Evolutionary conservation across 2,888 invertebrate genomes (phyloP), one percentile per base, ranked within the genome.

Genomic region (Ditula angustiorana): DNA sequence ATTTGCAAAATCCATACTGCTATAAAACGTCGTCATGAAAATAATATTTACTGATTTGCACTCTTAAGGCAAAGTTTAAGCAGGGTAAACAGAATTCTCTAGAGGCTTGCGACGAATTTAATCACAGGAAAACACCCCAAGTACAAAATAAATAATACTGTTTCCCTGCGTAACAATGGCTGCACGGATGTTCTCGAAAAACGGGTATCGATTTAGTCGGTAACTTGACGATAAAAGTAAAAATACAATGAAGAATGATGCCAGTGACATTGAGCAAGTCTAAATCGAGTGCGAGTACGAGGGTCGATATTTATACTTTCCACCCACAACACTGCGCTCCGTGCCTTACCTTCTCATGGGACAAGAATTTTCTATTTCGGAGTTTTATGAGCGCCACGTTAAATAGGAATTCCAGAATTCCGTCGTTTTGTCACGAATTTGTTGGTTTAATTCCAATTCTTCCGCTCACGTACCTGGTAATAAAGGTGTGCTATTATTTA

Each of bases 261-360:
- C 69, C 76, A 74, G 78, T 90, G 90, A 89, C 90, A 91, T 90
- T 91, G 91, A 86, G 85, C 74, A 76, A 67, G 72, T 83, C 84
- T 83, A 83, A 86, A 85, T 85, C 73, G 73, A 76, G 78, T 78
- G 69, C 71, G 70, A 67, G 61, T 61, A 50, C 74, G 82, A 86
- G 85, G 86, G 85, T 83, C 81, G 84, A 80, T 90, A 90, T 90
- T 88, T 89, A 88, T 90, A 89, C 81, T 81, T 84, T 81, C 74
- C 86, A 81, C 86, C 83, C 82, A 86, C 87, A 74, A 71, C 76
- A 74, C 76, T 71, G 66, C 68, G 71, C 73, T 76, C 46, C 53
- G 73, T 74, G 79, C 77, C 74, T 75, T 78, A 72, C 74, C 75
- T 74, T 82, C 82, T 86, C 85, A 84, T 76, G 75, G 68, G 74